Evolutionary conservation across 2,888 invertebrate genomes (phyloP), one percentile per base, ranked within the genome.

Genomic region (Scaptomyza parva): DNA sequence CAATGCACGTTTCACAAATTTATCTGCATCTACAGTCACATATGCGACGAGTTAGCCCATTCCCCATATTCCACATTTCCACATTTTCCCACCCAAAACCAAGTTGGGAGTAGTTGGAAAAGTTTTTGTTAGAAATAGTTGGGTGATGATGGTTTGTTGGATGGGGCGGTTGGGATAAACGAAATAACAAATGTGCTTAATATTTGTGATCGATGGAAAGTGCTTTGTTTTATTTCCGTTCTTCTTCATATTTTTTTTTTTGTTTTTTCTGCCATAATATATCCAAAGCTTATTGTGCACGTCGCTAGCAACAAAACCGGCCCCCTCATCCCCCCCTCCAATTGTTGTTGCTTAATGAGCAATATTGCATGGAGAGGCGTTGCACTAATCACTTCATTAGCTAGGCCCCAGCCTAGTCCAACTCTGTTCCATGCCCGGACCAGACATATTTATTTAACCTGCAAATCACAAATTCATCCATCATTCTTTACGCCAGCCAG

Each of bases 181-280:
- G 75, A 70, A 75, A 76, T 87, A 87, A 86, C 78, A 88, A 88
- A 90, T 88, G 86, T 86, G 88, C 83, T 89, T 85, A 84, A 89
- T 89, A 87, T 85, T 79, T 87, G 88, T 90, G 89, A 89, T 89
- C 89, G 89, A 89, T 89, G 89, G 86, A 73, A 77, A 78, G 73
- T 83, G 77, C 87, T 89, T 89, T 61, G 71, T 78, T 82, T 78
- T 86, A 86, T 84, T 70, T 73, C 48, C 66, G 72, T 61, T 70
- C 45, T 62, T 64, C 33, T 60, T 61, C 64, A 3, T 18, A 11
- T 28, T 45, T 37, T 69, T 70, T 30, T 59, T 59, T 66, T 63
- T 26, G 26, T 35, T 67, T 70, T 35, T 59, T 61, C 64, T 63
- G 39, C 28, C 33, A 35, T 14, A 28, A 40, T 54, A 40, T 58